phyloP scores from a whole-genome alignment of 1,140 invertebrate genomes.

The Temnothorax curvispinosus region DNA sequence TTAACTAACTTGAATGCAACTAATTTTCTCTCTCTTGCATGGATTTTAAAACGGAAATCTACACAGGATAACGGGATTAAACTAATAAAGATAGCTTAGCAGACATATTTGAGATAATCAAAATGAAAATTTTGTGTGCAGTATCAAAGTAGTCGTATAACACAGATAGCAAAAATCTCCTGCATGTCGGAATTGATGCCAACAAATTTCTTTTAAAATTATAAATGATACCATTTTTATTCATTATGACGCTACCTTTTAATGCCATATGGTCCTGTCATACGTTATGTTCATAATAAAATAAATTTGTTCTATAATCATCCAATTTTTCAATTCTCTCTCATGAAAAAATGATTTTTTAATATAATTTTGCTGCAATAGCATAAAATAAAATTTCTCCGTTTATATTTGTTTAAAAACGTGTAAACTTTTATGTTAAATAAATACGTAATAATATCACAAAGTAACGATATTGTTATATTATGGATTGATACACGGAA shows the following conservation, averaged over 20 bases:
- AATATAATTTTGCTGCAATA: not conserved
- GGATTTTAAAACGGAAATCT: conserved; percentile 22
- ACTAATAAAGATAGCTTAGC: not conserved
- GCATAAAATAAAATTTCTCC: conserved; percentile 14
- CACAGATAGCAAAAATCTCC: not conserved
- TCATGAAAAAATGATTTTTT: not conserved
- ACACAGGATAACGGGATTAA: not conserved
- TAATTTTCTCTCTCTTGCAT: conserved; percentile 2
- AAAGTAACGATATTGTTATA: not conserved
- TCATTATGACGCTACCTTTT: not conserved
- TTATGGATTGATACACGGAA: not conserved
- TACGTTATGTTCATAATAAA: not conserved
- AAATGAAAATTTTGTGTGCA: not conserved
- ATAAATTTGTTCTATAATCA: conserved; percentile 3
- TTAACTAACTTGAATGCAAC: conserved; percentile 6
- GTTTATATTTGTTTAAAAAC: conserved; percentile 12
- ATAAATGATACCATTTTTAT: conserved; percentile 7
- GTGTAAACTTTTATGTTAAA: not conserved
- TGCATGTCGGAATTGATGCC: not conserved
- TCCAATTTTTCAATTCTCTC: not conserved
- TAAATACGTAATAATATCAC: conserved; percentile 3
- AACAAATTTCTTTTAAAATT: not conserved
- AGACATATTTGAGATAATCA: not conserved
- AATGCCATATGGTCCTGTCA: not conserved
- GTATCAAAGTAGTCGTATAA: not conserved